Evolutionary conservation across 2,113 vertebrate genomes (phyloP), one percentile per base, ranked within the genome.

Genomic region (Cephalopterus ornatus): DNA sequence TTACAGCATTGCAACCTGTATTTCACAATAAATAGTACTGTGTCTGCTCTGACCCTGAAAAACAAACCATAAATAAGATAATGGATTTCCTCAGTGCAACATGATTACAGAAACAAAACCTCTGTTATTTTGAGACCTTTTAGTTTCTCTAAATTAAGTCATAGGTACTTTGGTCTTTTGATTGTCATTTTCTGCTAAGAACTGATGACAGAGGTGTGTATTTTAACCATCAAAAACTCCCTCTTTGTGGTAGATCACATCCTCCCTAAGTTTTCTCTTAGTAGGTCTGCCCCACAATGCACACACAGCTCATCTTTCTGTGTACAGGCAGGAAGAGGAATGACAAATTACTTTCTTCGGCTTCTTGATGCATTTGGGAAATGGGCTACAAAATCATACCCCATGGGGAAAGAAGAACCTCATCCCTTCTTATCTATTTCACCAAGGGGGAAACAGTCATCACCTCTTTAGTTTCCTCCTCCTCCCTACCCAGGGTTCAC

Each of bases 61-160:
- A 96, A 92, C 93, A 96, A 95, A 75, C 93, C 62, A 19, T 59
- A 95, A 97, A 96, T 95, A 92, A 86, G 73, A 79, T 95, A 92
- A 96, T 95, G 70, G 56, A 19, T 92, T 95, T 92, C 95, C 84
- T 95, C 74, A n/a, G 37, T 68, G 46, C 49, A 42, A 23, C 56
- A 61, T 78, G 53, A 89, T 89, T 95, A 88, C 81, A 72, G 84
- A 94, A 49, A 22, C 70, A 87, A 95, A 95, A 87, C 77, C 81
- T 95, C 74, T 87, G 94, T 91, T 92, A 96, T 95, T 97, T 89
- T 95, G 73, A 92, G 24, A 87, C 65, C 20, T 96, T 95, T 75
- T 44, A 72, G 80, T 82, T 94, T 89, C 87, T 89, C 52, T 94
- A 56, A 95, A 94, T 97, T 95, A 67, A 91, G 33, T 96, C 89